Conservation (phyloP, 2,797 vertebrate genomes). For the Anableps anableps region DNA sequence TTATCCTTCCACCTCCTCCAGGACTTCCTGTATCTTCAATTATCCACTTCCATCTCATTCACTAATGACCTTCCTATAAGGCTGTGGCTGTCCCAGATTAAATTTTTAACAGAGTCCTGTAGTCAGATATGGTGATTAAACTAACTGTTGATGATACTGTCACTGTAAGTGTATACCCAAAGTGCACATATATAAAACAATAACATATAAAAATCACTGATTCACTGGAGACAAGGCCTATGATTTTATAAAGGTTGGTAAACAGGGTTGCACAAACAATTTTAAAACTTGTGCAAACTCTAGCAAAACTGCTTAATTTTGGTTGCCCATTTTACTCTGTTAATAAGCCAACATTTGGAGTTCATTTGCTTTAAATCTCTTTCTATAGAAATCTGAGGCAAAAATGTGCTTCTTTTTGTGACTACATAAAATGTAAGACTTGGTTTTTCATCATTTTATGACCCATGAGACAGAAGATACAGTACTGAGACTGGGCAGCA, state of each 20-base stretch:
- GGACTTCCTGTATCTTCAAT: slow-evolving; percentile 58
- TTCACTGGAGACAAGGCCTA: background rate
- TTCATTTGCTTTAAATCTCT: slow-evolving; percentile 3
- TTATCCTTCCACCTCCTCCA: slow-evolving; percentile 25
- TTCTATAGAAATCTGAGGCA: slow-evolving; percentile 1
- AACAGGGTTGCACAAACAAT: background rate
- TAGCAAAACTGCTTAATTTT: slow-evolving; percentile 5
- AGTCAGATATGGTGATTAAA: background rate
- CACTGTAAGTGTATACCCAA: background rate
- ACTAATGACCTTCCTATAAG: slow-evolving; percentile 16
- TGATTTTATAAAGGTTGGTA: background rate
- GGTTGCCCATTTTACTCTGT: background rate
- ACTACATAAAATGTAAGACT: background rate
- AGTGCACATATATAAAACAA: background rate
- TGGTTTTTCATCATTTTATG: slow-evolving; percentile 4
- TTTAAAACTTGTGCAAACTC: background rate
- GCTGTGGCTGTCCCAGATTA: background rate
- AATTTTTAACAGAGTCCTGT: slow-evolving; percentile 2
- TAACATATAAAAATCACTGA: background rate
- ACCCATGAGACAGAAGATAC: background rate
- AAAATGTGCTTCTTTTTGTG: background rate
- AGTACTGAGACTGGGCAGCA: background rate
- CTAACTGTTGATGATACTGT: background rate
- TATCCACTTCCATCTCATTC: slow-evolving; percentile 37
- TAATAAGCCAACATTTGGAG: slow-evolving; percentile 4